phyloP scores from a whole-genome alignment of 2,888 invertebrate genomes.

The Diabrotica balteata region DNA sequence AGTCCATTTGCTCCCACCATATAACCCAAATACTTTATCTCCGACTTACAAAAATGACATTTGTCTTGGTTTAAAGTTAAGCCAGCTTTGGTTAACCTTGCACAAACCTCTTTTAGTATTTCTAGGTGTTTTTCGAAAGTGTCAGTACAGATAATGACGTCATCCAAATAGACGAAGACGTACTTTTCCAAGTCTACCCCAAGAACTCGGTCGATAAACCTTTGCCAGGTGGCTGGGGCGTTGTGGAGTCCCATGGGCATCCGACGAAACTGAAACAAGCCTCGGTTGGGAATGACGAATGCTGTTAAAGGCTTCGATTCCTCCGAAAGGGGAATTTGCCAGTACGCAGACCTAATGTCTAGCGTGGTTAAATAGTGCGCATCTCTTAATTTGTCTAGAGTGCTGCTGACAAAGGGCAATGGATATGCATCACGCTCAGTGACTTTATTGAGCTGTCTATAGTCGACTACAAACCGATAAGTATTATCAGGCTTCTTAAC shows the following conservation, averaged over 20 bases:
- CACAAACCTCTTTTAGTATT: conserved; percentile 25
- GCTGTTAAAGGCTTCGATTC: not conserved
- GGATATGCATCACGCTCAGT: too few species aligned
- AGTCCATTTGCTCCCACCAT: not conserved
- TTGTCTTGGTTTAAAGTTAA: not conserved
- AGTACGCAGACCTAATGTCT: too few species aligned
- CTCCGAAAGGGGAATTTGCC: not conserved
- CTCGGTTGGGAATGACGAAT: too few species aligned
- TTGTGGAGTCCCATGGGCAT: too few species aligned
- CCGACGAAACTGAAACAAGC: not conserved
- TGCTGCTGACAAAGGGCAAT: too few species aligned
- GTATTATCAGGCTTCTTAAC: not conserved
- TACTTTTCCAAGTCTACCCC: conserved; percentile 24
- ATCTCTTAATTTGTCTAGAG: too few species aligned
- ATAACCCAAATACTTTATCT: not conserved
- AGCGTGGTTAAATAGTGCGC: too few species aligned
- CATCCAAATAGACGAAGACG: conserved; percentile 39
- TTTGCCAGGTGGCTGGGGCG: too few species aligned
- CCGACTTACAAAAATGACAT: not conserved
- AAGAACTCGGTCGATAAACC: conserved; percentile 9
- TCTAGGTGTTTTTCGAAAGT: conserved; percentile 38
- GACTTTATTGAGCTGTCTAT: too few species aligned
- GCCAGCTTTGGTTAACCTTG: not conserved
- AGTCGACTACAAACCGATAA: too few species aligned
- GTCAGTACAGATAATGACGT: conserved; percentile 40